Base-by-base conservation (phyloP, 2,113 vertebrate genomes). In the Pelodiscus sinensis region DNA sequence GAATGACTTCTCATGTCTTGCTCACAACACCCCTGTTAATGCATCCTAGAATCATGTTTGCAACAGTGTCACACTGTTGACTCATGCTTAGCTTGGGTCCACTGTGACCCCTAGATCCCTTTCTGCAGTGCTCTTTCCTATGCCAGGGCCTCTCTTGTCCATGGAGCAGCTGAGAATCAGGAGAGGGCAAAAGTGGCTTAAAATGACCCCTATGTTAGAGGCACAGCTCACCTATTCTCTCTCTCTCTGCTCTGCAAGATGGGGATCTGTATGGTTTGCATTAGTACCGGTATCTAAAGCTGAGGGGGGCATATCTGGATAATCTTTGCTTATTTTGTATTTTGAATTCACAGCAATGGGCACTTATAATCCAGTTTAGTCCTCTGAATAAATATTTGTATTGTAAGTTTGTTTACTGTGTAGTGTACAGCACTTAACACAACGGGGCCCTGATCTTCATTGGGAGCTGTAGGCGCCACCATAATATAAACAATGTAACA, bases 341-440 rank as follows among this genome's bases (percentile, higher is more conserved):
- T 92, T 90, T 84, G 84, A 56, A 62, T 55, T 80, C 25, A 88
- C 16, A 65, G 82, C 31, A 65, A 93, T 25, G 78, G 89, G 31
- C 75, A 16, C 6, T 81, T 65, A 55, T 18, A 31, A 75, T 90
- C 56, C 80, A 44, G 6, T 65, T 94, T 80, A 55, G 24, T 44
- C 8, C 38, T 29, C 14, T 18, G 44, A 78, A 18, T 51, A 51
- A 52, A 27, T 51, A 50, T 16, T 16, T 78, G 44, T 27, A 27
- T 18, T 78, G 89, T 91, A 94, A 91, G 89, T 92, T 87, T 85
- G 91, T 86, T 65, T 24, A 35, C 12, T 86, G 0, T 65, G 62
- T 81, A 13, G n/a, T 4, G 14, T 51, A 65, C 75, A 79, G 57
- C 82, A 27, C 14, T 88, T 3, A 0, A 6, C 81, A 55, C 60